Base-by-base conservation (phyloP, 2,113 vertebrate species). In the Stegastes partitus region DNA sequence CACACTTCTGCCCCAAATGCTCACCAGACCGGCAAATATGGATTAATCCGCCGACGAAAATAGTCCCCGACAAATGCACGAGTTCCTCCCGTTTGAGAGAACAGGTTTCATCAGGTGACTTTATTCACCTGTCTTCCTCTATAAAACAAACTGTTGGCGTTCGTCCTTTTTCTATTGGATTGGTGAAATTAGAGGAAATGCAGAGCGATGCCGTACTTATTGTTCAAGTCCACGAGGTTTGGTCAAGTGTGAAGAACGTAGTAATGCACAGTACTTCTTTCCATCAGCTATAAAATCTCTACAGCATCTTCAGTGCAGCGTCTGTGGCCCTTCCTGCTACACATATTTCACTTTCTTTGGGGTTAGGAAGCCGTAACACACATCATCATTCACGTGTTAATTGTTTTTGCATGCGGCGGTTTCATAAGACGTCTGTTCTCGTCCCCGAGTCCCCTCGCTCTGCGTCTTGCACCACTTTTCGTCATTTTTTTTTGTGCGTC, bases 401-500 rank as follows among this genome's bases (percentile, higher is more conserved):
- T 42, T 42, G 39, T 42, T 42, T 42, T 42, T 42, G 3, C 39
- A 42, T 42, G 39, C 39, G 15, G 14, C 4, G 15, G 8, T 39
- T 39, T 39, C 37, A 39, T 10, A 39, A 39, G 39, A 12, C 12
- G 31, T 42, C 25, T 67, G 5, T 65, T 45, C 2, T 1, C 34
- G 45, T 58, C 31, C 49, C 26, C 23, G n/a, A n/a, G n/a, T 49
- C 19, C 3, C 11, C 58, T 62, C 50, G 42, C 16, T 64, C n/a
- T 21, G 15, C 14, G 11, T 37, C 55, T 81, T 74, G 64, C 64
- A 63, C 42, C 64, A 74, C 28, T 74, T 65, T 57, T 57, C 64
- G 62, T 77, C 55, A 82, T 67, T 63, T 61, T 55, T 42, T 55
- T 59, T 81, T 7, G 25, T 42, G 31, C 45, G 39, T n/a, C 39